Conservation (phyloP, 2,888 invertebrate genomes). For the Calliphora vomitoria region DNA sequence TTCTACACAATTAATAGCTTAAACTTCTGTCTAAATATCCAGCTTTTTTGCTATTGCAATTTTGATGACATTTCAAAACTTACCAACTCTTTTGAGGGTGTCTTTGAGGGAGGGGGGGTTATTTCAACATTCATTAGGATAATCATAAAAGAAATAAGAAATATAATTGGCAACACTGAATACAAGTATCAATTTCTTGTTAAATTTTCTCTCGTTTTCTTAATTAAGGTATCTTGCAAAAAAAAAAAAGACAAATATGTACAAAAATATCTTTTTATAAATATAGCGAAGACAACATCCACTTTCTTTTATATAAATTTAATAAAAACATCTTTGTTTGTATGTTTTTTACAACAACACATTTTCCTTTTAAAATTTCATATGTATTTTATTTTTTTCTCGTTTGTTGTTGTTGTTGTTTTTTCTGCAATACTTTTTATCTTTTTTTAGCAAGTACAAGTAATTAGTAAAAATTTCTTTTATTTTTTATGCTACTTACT, state of each 20-base stretch:
- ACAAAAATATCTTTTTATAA: conserved; percentile 1
- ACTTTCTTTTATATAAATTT: conserved; percentile 36
- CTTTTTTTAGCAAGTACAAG: conserved; percentile 12
- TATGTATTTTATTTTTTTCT: neutral
- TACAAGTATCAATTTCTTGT: conserved; percentile 47
- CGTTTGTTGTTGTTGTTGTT: neutral
- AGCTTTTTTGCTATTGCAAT: neutral
- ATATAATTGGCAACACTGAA: conserved; percentile 29
- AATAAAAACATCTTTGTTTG: neutral
- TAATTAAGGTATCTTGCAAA: conserved; percentile 26
- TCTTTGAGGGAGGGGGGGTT: neutral
- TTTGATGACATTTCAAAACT: conserved; percentile 2
- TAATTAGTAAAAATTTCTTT: conserved; percentile 23
- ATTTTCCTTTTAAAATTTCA: neutral
- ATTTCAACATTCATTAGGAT: conserved; percentile 19
- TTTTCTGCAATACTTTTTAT: too few species aligned
- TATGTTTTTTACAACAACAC: conserved; percentile 9
- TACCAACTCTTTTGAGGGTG: conserved; percentile 3
- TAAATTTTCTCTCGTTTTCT: conserved; percentile 32
- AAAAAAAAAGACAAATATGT: neutral
- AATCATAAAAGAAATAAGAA: neutral
- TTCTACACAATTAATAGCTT: too few species aligned
- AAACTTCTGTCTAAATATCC: too few species aligned
- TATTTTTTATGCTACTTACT: neutral
- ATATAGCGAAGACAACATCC: conserved; percentile 38